Evolutionary conservation across 2,888 invertebrate species (phyloP).

Genomic region (Pecten maximus): DNA sequence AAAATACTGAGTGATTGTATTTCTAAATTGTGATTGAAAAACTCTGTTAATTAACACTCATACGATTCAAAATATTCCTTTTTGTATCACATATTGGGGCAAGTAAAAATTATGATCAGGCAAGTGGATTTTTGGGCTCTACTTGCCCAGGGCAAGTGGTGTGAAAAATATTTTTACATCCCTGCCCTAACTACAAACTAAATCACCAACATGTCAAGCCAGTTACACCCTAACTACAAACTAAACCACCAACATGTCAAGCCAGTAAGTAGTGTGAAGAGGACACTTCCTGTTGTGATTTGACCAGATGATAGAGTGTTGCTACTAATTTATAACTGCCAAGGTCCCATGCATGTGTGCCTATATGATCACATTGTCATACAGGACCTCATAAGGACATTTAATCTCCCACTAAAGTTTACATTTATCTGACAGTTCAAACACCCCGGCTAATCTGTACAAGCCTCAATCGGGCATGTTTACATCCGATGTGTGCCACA

Average conservation of each 20-base stretch:
- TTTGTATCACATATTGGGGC: too few species aligned
- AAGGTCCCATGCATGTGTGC: neutral
- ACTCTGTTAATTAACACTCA: too few species aligned
- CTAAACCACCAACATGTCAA: neutral
- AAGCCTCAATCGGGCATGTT: neutral
- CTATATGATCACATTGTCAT: neutral
- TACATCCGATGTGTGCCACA: neutral
- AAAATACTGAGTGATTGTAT: too few species aligned
- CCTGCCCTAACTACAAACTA: neutral
- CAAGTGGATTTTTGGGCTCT: too few species aligned
- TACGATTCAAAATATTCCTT: too few species aligned
- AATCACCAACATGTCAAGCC: neutral
- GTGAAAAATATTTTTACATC: too few species aligned
- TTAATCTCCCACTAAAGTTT: constrained; percentile 24
- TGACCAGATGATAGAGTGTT: too few species aligned
- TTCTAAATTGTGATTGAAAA: too few species aligned
- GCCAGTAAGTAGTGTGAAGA: neutral
- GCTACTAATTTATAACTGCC: neutral
- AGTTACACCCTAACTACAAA: too few species aligned
- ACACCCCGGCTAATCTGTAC: neutral
- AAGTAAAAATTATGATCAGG: too few species aligned
- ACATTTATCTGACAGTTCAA: neutral
- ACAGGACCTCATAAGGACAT: neutral
- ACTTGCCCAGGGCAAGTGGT: too few species aligned
- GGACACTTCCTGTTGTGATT: constrained; percentile 13